Evolutionary conservation across 2,888 invertebrate genomes (phyloP).

Genomic region (Tipula lateralis): DNA sequence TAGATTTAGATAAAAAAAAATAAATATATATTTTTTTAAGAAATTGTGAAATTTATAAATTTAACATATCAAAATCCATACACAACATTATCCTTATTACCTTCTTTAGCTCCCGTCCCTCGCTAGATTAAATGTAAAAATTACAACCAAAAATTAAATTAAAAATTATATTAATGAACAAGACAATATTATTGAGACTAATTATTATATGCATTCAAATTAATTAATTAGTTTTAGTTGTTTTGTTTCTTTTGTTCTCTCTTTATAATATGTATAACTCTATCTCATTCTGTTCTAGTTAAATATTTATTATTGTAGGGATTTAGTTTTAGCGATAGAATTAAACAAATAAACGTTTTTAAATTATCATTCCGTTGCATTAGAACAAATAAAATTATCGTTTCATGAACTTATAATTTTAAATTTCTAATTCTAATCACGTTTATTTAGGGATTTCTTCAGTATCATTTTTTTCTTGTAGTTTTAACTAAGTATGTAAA

Average conservation of each 20-base stretch:
- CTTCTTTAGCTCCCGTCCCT: neutral
- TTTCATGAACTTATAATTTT: neutral
- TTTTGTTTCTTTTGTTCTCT: neutral
- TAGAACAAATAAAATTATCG: neutral
- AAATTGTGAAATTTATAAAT: neutral
- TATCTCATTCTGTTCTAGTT: neutral
- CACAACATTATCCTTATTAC: neutral
- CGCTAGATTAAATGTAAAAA: neutral
- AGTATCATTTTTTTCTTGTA: neutral
- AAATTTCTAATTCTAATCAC: neutral
- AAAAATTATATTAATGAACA: neutral
- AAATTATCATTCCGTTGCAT: neutral
- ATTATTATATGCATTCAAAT: constrained; percentile 7
- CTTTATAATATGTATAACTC: neutral
- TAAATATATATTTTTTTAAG: neutral
- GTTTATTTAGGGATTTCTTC: neutral
- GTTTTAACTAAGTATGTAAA: neutral
- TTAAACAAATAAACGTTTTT: neutral
- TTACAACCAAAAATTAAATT: neutral
- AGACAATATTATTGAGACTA: constrained; percentile 11
- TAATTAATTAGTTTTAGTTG: neutral
- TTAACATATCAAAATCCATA: neutral
- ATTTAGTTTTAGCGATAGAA: neutral
- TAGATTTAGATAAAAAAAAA: neutral
- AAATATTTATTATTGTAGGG: neutral